phyloP scores from a whole-genome alignment of 2,888 invertebrate genomes.

The Flexamia atlantica region DNA sequence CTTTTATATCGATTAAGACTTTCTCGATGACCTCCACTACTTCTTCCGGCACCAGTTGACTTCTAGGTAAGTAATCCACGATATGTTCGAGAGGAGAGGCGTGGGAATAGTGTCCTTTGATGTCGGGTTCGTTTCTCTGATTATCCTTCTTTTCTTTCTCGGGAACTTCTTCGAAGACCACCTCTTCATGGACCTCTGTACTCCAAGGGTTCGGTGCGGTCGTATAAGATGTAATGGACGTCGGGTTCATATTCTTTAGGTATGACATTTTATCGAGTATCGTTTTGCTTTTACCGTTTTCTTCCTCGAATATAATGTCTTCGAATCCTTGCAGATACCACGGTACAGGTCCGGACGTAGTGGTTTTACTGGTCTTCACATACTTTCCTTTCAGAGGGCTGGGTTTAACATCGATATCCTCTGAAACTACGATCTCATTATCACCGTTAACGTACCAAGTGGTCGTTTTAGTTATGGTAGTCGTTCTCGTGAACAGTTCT shows the following conservation, averaged over 20 bases:
- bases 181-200: conserved; percentile 48
- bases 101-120: not conserved
- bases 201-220: conserved; percentile 46
- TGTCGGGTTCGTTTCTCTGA: not conserved
- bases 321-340: conserved; percentile 41
- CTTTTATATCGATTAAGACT: conserved; percentile 1
- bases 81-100: conserved; percentile 36
- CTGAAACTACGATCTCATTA: conserved; percentile 14
- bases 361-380: conserved; percentile 42
- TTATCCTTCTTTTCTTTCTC: conserved; percentile 13
- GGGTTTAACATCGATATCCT: conserved; percentile 18
- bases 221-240: conserved; percentile 41
- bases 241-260: conserved; percentile 38
- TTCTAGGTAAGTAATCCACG: conserved; percentile 34
- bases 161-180: conserved; percentile 41
- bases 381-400: conserved; percentile 40
- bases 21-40: conserved; percentile 16
- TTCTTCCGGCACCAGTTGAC: conserved; percentile 9
- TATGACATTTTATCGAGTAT: conserved; percentile 49
- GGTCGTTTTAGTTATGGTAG: conserved; percentile 41
- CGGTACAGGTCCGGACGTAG: conserved; percentile 37
- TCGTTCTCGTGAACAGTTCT: conserved; percentile 45
- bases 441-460: conserved; percentile 32
- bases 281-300: conserved; percentile 41
- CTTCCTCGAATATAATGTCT: conserved; percentile 46